These are phyloP conservation scores for Oreochromis aureus DNA, from an alignment of 2,113 vertebrate species.

Conservation along the genomic window DNA sequence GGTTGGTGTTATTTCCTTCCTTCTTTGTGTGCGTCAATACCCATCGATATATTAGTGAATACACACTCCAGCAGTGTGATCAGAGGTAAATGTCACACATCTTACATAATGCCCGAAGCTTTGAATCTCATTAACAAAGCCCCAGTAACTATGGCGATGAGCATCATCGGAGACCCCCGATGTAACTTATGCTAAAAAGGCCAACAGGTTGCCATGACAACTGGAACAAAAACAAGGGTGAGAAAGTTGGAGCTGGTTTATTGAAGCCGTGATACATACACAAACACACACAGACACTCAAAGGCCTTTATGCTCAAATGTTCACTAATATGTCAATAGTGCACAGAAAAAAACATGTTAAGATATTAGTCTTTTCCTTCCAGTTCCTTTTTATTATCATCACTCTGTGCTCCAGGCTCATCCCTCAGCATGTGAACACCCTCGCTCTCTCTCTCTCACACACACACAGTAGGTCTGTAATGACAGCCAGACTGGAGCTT, in stretches of 20 bases:
- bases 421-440: neutral
- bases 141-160: constrained; percentile 52
- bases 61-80: neutral
- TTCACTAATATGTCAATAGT: neutral
- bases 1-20: neutral
- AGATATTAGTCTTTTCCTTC: neutral
- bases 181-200: constrained; percentile 54
- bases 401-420: neutral
- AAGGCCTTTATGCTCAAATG: neutral
- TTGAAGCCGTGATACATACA: neutral
- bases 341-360: neutral
- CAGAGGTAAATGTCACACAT: constrained; percentile 35
- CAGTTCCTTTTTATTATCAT: neutral
- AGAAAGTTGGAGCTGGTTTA: constrained; percentile 18
- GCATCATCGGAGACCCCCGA: constrained; percentile 16
- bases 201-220: constrained; percentile 66
- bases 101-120: constrained; percentile 17
- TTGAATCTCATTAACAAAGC: constrained; percentile 34
- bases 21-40: neutral
- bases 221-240: constrained; percentile 31
- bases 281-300: neutral
- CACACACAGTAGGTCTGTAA: neutral
- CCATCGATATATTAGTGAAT: neutral
- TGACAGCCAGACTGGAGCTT: neutral
- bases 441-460: neutral